Evolutionary conservation across 2,888 invertebrate genomes (phyloP).

Genomic region (Ormyrus nitidulus): DNA sequence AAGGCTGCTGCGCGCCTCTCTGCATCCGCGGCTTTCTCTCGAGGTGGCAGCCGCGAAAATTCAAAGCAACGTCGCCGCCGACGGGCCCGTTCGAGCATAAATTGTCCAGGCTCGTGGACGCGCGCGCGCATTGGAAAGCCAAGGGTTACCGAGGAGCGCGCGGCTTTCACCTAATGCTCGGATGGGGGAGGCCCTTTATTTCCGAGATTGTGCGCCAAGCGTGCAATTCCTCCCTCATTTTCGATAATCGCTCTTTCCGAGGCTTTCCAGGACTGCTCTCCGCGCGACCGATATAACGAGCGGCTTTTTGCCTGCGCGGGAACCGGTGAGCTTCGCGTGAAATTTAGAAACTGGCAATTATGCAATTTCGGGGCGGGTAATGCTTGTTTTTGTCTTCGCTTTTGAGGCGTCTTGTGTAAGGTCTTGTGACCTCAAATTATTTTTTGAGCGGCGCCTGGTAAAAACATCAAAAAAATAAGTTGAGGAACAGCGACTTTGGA

Average conservation of each 20-base stretch:
- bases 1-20: too few relatives aligned
- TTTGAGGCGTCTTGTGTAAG: too few relatives aligned
- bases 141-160: conserved; percentile 11
- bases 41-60: conserved; percentile 28
- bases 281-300: too few relatives aligned
- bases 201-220: background rate
- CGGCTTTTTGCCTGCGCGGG: background rate
- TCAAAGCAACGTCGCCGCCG: conserved; percentile 32
- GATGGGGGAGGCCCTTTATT: conserved; percentile 17
- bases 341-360: background rate
- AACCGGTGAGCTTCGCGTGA: background rate
- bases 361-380: background rate
- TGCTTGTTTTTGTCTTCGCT: too few relatives aligned
- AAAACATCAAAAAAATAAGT: too few relatives aligned
- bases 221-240: background rate
- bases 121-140: conserved; percentile 46
- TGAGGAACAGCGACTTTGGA: too few relatives aligned
- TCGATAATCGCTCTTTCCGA: conserved; percentile 6
- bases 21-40: too few relatives aligned
- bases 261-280: too few relatives aligned
- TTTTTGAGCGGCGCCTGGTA: too few relatives aligned
- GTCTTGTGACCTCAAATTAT: too few relatives aligned
- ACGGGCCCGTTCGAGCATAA: conserved; percentile 41
- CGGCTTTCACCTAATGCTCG: conserved; percentile 31
- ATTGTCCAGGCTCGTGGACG: conserved; percentile 15